Evolutionary conservation across 2,113 vertebrate genomes (phyloP).

Genomic region (Grammomys surdaster): DNA sequence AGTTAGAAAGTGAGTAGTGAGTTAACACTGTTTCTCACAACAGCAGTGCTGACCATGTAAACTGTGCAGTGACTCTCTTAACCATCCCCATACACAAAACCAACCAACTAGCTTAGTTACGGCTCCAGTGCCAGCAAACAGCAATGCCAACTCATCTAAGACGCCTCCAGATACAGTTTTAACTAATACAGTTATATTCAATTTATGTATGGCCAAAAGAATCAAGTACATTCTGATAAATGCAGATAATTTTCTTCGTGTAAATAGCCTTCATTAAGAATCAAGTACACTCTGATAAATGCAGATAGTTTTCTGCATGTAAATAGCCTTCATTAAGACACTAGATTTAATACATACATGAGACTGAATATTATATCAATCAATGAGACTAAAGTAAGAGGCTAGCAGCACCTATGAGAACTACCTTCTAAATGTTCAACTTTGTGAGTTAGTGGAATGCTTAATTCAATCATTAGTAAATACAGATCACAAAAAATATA

Average conservation of each 20-base stretch:
- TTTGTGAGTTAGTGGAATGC: constrained; percentile 42
- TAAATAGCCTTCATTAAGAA: too few relatives aligned
- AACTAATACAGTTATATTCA: constrained; percentile 34
- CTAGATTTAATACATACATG: constrained; percentile 38
- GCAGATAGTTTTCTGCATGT: neutral
- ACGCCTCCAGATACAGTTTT: neutral
- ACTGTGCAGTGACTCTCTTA: constrained; percentile 41
- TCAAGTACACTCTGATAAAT: too few relatives aligned
- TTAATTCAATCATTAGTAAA: constrained; percentile 63
- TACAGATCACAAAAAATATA: constrained; percentile 27
- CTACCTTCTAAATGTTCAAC: constrained; percentile 55
- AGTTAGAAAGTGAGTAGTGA: constrained; percentile 15
- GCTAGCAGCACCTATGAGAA: constrained; percentile 63
- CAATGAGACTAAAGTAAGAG: constrained; percentile 9
- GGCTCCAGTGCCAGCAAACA: constrained; percentile 3
- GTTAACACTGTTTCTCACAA: constrained; percentile 51
- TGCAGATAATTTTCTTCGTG: too few relatives aligned
- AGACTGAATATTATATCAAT: constrained; percentile 44
- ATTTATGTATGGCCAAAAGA: constrained; percentile 44
- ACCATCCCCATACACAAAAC: constrained; percentile 1
- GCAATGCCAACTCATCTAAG: neutral
- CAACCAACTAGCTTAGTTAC: constrained; percentile 38
- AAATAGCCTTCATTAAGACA: constrained; percentile 36
- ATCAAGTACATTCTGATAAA: constrained; percentile 47
- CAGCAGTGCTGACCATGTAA: neutral